Conservation (phyloP, 92 coral and sea anemone genomes). For the Hydrozoanthus gracilis region DNA sequence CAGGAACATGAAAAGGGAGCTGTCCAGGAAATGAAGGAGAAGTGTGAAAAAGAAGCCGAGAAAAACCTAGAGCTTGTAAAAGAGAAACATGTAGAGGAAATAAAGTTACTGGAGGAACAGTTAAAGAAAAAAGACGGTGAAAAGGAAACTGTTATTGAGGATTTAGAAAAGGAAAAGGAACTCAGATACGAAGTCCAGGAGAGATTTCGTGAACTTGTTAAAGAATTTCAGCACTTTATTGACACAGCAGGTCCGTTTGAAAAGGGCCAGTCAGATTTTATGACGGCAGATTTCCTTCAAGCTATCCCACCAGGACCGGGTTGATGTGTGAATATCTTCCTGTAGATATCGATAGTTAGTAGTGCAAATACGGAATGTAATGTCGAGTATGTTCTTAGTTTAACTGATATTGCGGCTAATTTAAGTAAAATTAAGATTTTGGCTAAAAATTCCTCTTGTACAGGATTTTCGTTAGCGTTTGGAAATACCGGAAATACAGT, state of each 20-base stretch:
- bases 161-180: conserved; percentile 60
- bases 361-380: too few species aligned
- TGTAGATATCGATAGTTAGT: too few species aligned
- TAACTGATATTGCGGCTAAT: not conserved
- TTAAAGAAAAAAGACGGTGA: conserved; percentile 57
- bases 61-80: conserved; percentile 58
- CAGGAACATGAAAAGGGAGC: conserved; percentile 69
- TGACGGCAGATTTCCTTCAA: conserved; percentile 64
- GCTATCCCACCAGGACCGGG: conserved; percentile 51
- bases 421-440: too few species aligned
- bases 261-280: conserved; percentile 87
- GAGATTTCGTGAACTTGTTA: conserved; percentile 66
- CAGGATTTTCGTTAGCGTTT: too few species aligned
- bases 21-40: conserved; percentile 66
- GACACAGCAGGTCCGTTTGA: conserved; percentile 88
- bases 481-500: too few species aligned
- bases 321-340: not conserved
- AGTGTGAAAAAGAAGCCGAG: conserved; percentile 69
- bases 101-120: conserved; percentile 64
- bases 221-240: conserved; percentile 87
- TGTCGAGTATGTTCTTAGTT: not conserved
- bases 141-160: conserved; percentile 57
- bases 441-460: too few species aligned
- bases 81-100: conserved; percentile 63
- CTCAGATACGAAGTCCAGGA: conserved; percentile 66